Evolutionary conservation across 2,888 invertebrate genomes (phyloP).

Genomic region (Epirrhoe tristata): DNA sequence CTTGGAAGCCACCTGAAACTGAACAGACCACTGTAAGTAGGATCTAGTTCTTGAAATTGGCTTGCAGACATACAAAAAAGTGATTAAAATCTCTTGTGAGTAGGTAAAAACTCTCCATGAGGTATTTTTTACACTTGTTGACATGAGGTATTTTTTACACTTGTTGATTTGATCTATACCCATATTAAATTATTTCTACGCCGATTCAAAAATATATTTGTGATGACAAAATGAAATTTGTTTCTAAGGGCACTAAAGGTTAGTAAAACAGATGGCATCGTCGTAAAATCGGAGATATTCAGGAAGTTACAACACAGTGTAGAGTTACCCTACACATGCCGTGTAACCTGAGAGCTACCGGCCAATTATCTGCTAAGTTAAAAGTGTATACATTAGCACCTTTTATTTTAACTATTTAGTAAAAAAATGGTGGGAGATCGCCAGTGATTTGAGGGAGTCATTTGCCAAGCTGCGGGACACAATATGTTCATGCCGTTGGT

Average conservation of each 20-base stretch:
- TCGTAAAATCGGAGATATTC: constrained; percentile 21
- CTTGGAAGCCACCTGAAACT: background rate
- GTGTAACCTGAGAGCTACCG: constrained; percentile 27
- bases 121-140: too few relatives aligned
- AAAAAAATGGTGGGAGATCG: background rate
- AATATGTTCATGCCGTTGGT: too few relatives aligned
- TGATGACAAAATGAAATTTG: background rate
- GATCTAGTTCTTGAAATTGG: background rate
- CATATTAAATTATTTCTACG: background rate
- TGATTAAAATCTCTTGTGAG: background rate
- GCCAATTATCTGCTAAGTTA: constrained; percentile 25
- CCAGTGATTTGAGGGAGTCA: too few relatives aligned
- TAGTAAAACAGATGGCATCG: constrained; percentile 5
- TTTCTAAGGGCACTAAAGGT: background rate
- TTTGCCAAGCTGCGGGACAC: too few relatives aligned
- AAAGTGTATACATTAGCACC: constrained; percentile 4
- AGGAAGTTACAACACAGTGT: constrained; percentile 28
- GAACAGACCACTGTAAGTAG: background rate
- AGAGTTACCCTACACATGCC: constrained; percentile 27
- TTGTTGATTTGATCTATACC: too few relatives aligned
- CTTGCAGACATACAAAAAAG: background rate
- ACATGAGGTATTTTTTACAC: too few relatives aligned
- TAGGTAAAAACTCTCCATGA: too few relatives aligned
- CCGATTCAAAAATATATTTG: background rate
- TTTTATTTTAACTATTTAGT: background rate